Base-by-base conservation (phyloP, 2,113 vertebrate genomes). In the Scomber japonicus region DNA sequence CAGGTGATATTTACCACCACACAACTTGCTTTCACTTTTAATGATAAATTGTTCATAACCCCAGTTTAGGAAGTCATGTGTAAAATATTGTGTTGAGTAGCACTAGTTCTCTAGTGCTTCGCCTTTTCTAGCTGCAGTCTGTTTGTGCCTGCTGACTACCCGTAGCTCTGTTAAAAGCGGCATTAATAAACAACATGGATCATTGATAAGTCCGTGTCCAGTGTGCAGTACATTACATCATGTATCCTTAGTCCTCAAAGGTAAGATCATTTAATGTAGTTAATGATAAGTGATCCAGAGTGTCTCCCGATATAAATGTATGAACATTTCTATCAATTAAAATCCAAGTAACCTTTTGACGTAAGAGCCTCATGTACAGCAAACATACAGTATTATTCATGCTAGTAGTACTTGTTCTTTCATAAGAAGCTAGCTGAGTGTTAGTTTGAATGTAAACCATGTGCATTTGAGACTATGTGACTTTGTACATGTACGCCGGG, bases 1-100 rank as follows among this genome's bases (percentile, higher is more conserved):
- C n/a, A 68, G 69, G 62, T 78, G 48, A 44, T 75, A 11, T 70
- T 89, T 68, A 35, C 11, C 63, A 44, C 14, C 19, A 75, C 78
- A 40, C n/a, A 0, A 57, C 55, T 75, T 65, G 51, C 75, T 78
- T n/a, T 64, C 10, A 51, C 35, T 11, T 53, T 53, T 35, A 68
- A 72, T 82, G 21, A 30, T 51, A 19, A 27, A 12, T 24, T 31
- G 53, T 46, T 19, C 45, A 57, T 11, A 65, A 44, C 17, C 27
- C 12, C 19, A 45, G 51, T 21, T 46, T 45, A 10, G 50, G 46
- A 40, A 11, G 19, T 31, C 48, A 49, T 51, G 61, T 21, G 21
- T 21, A 21, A 21, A 21, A 21, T 21, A 21, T 21, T 21, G 21
- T 21, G 21, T 21, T 21, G 21, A 21, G 21, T 21, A 21, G 21